A percentile compares a stretch with the other conserved stretches of the same genome.
Conservation (phyloP, 2,797 vertebrate species). For the Eospalax fontanierii region DNA sequence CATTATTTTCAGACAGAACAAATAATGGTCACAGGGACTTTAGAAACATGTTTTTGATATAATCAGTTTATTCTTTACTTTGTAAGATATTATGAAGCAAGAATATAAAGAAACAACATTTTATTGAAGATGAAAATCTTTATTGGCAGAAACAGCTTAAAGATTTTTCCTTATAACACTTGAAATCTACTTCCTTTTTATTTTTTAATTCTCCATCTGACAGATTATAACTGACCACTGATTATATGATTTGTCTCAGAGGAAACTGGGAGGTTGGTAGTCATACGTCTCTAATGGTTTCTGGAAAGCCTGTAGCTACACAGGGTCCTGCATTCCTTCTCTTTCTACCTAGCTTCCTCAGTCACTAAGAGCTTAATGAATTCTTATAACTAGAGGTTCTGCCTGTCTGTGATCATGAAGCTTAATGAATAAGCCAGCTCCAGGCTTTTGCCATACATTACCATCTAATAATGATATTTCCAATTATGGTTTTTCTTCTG, state of each 20-base stretch:
- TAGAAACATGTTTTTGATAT: not conserved
- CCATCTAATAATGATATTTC: not conserved
- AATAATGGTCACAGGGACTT: not conserved
- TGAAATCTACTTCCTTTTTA: not conserved
- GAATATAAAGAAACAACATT: not conserved
- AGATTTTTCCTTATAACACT: too few relatives aligned
- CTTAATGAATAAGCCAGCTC: not conserved
- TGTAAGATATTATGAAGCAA: constrained; percentile 8
- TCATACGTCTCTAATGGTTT: not conserved
- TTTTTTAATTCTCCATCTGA: not conserved
- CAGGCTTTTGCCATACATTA: too few relatives aligned
- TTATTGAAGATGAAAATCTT: constrained; percentile 11
- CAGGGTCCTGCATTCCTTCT: not conserved
- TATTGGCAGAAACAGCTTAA: not conserved
- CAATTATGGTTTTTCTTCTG: not conserved
- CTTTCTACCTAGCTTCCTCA: not conserved
- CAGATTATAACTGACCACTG: not conserved
- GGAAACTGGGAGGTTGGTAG: not conserved
- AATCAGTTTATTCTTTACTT: not conserved
- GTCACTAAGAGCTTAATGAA: not conserved
- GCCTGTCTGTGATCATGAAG: not conserved
- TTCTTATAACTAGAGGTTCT: not conserved
- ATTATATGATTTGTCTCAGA: not conserved
- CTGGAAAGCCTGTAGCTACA: too few relatives aligned
- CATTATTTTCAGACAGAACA: constrained; percentile 16